Base-by-base conservation (phyloP, 2,113 vertebrate species). In the Leptodactylus fuscus region DNA sequence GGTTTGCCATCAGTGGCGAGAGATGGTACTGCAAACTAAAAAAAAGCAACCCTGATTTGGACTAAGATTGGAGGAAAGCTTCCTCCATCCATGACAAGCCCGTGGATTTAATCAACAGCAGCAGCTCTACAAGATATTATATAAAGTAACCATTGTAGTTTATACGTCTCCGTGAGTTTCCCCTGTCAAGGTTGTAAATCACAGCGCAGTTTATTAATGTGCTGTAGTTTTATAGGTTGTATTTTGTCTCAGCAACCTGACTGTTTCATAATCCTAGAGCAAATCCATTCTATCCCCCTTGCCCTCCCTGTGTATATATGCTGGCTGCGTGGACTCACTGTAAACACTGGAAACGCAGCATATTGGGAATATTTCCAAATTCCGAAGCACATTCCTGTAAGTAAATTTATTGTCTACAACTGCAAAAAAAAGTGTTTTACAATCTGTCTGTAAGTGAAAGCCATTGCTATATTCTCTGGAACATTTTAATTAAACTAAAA, bases 401-500 rank as follows among this genome's bases (percentile, higher is more conserved):
- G 81, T 87, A 84, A 87, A 88, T 88, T 76, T 76, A 83, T 76
- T 90, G 89, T 85, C 86, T 51, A 60, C 73, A 75, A 87, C 46
- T 34, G 88, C 75, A 74, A 55, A 87, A 62, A 67, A 51, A 78
- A 78, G 51, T 90, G 88, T 85, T 91, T 89, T 91, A 77, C 88
- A 90, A 91, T 86, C 84, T 86, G 84, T 81, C 84, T 81, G 84
- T 73, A 86, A 86, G 76, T 86, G 65, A 71, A 86, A 44, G 32
- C 84, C 76, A 81, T 81, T 62, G 84, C 84, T 81, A 16, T 69
- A 77, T 80, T 81, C 84, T 81, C 24, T 38, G 77, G 65, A 86
- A 86, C 84, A 86, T 86, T 86, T 86, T 86, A 86, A 86, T 86
- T 86, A 86, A 86, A 79, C 84, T 81, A 38, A 86, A 86, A 86